phyloP scores from a whole-genome alignment of 1,140 invertebrate genomes.

The Thaumetopoea pityocampa region DNA sequence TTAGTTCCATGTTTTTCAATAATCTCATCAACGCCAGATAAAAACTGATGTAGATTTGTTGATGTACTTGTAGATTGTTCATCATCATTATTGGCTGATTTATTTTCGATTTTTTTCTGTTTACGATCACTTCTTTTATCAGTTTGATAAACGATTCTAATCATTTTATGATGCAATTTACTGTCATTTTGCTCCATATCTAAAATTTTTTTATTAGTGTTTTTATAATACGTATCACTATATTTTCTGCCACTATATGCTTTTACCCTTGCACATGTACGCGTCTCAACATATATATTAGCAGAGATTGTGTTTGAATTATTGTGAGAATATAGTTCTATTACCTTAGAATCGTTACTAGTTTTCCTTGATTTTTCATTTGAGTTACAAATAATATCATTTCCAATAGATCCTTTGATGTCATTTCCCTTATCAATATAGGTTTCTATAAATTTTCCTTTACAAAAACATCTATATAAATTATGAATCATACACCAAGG shows the following conservation, averaged over 20 bases:
- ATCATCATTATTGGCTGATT: not conserved
- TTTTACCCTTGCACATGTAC: slow-evolving; percentile 34
- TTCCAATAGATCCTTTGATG: not conserved
- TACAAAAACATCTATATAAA: slow-evolving; percentile 69
- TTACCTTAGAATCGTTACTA: no score
- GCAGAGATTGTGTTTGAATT: no score
- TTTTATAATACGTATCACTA: slow-evolving; percentile 37
- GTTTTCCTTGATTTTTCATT: no score
- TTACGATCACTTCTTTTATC: slow-evolving; percentile 31
- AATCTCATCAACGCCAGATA: not conserved
- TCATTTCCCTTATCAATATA: not conserved
- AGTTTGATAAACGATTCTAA: no score
- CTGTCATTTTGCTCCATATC: slow-evolving; percentile 53
- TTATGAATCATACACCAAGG: slow-evolving; percentile 66
- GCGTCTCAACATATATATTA: not conserved
- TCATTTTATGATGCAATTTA: slow-evolving; percentile 39
- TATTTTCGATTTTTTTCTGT: slow-evolving; percentile 15
- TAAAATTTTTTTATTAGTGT: slow-evolving; percentile 45
- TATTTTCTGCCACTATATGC: slow-evolving; percentile 44
- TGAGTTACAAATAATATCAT: not conserved
- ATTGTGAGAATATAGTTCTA: no score
- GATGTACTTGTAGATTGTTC: no score
- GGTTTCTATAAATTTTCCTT: slow-evolving; percentile 48
- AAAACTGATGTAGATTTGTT: no score
- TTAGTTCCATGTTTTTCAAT: not conserved